phyloP scores from a whole-genome alignment of 1,140 invertebrate genomes.

The Cataglyphis hispanica region DNA sequence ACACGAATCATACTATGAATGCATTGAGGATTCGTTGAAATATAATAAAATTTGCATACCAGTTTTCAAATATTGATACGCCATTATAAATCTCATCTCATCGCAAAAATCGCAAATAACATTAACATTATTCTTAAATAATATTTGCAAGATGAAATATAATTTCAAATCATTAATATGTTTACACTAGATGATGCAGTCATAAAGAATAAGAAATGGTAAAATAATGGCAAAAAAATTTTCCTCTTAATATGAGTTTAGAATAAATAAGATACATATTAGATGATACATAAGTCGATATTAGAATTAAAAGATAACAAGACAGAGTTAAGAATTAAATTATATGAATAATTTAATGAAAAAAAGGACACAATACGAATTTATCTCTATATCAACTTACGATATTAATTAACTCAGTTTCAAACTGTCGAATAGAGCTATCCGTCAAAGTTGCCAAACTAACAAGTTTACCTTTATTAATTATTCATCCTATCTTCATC shows the following conservation, averaged over 20 bases:
- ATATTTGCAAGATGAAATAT: background rate
- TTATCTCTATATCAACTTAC: background rate
- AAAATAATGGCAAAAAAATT: too few species aligned
- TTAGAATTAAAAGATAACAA: background rate
- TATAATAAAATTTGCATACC: conserved; percentile 29
- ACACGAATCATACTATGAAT: conserved; percentile 37
- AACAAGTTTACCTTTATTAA: conserved; percentile 21
- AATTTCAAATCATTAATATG: background rate
- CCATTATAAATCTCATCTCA: conserved; percentile 1
- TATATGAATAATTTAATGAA: background rate
- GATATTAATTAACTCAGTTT: background rate
- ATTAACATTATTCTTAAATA: conserved; percentile 1
- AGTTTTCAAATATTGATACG: background rate
- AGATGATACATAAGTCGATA: background rate
- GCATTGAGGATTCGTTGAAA: conserved; percentile 46
- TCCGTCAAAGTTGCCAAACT: background rate
- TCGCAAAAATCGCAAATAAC: background rate
- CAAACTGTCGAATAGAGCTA: background rate
- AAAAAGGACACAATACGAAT: background rate
- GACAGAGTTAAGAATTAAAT: too few species aligned
- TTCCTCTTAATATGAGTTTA: too few species aligned
- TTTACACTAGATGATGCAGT: too few species aligned
- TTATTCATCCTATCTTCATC: background rate
- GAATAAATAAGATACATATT: too few species aligned
- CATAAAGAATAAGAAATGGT: too few species aligned